Evolutionary conservation across 2,888 invertebrate genomes (phyloP), one percentile per base, ranked within the genome.

Genomic region (Callinectes sapidus): DNA sequence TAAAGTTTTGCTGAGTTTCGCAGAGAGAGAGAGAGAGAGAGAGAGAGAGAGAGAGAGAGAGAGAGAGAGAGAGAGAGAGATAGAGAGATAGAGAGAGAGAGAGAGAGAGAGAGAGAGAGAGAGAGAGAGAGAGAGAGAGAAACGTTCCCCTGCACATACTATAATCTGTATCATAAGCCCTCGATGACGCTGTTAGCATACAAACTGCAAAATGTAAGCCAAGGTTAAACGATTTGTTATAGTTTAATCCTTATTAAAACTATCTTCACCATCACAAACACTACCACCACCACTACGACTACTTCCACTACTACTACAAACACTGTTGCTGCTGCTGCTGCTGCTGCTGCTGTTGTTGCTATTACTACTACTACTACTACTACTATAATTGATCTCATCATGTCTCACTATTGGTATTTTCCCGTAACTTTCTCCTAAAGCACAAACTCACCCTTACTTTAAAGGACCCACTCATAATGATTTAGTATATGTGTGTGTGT

Each of bases 51-150:
- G n/a, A 28, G 71, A 14, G 71, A 81, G 35, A 81, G 35, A 35
- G 32, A 81, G 35, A 81, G 35, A 16, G 35, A 35, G 35, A 81
- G 81, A 35, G 35, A 35, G 35, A 81, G 35, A 81, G 81, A 35
- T 16, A 81, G 32, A 81, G 81, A 35, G 81, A 81, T 16, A 81
- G 32, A 81, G 35, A 81, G 35, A 81, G 35, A 81, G 35, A 35
- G 35, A 81, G 81, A 81, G 35, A 35, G 81, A 35, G 35, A 81
- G 35, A 32, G 35, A 81, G 35, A 81, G 81, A 81, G 32, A 81
- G 35, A 81, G 35, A 35, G 35, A 35, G 81, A 81, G 81, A 81
- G 81, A 81, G 81, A 81, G 81, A 81, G 81, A 81, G 81, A 81
- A 18, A 35, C 81, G 13, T 2, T 2, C 71, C 13, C 71, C 71